These are phyloP conservation scores for Desmodus rotundus DNA, from an alignment of 2,113 vertebrate species.

Conservation along the genomic window DNA sequence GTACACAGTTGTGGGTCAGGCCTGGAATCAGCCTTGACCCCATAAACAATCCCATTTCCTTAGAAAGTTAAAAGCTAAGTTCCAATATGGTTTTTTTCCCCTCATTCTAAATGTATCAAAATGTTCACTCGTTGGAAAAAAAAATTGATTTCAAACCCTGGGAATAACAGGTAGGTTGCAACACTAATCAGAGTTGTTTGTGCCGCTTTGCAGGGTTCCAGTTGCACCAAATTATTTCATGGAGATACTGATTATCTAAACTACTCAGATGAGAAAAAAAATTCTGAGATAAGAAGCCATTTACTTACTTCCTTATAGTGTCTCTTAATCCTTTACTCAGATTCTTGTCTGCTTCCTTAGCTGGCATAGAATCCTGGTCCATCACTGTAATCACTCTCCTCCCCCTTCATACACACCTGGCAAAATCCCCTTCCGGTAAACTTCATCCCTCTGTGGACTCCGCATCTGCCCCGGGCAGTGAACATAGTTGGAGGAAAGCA, in stretches of 20 bases:
- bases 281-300: background rate
- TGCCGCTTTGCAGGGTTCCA: background rate
- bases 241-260: background rate
- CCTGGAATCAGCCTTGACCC: background rate
- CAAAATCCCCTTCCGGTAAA: background rate
- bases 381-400: background rate
- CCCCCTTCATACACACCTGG: background rate
- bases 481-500: background rate
- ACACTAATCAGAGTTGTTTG: conserved; percentile 13
- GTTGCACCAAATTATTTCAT: background rate
- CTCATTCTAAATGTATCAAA: background rate
- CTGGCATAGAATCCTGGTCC: background rate
- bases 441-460: background rate
- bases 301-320: background rate
- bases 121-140: background rate
- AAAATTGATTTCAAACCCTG: conserved; percentile 1
- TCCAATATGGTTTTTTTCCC: background rate
- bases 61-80: background rate
- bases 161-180: background rate
- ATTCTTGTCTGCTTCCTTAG: background rate
- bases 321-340: background rate
- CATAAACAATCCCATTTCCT: background rate
- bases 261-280: background rate
- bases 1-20: background rate
- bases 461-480: background rate